Percentiles rank a stretch among this genome's conserved stretches.
Conservation (phyloP, 2,797 vertebrate genomes). For the Tenualosa ilisha region DNA sequence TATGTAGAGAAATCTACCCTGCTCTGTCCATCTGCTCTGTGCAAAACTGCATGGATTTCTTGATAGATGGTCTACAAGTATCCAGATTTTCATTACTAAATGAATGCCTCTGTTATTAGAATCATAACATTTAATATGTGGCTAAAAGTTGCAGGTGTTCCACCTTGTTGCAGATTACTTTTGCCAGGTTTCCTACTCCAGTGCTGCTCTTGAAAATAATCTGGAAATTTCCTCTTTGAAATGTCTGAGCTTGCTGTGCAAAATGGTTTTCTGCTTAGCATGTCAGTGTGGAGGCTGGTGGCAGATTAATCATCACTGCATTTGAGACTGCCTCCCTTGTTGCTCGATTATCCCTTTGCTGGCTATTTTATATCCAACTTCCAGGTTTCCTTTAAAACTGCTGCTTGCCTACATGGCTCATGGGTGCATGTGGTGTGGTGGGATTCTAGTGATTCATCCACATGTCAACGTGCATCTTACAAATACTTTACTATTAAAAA, state of each 20-base stretch:
- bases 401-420: neutral
- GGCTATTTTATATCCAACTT: neutral
- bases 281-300: slow-evolving; percentile 30
- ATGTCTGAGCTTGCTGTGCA: neutral
- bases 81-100: neutral
- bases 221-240: neutral
- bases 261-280: neutral
- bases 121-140: neutral
- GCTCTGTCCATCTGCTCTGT: neutral
- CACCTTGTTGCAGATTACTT: neutral
- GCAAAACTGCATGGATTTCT: neutral
- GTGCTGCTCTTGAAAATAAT: neutral
- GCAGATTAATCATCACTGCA: slow-evolving; percentile 15
- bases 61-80: neutral
- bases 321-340: neutral
- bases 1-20: neutral
- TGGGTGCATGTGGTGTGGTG: too few relatives aligned
- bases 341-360: neutral
- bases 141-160: neutral
- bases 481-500: too few relatives aligned
- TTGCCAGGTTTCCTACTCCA: neutral
- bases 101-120: neutral
- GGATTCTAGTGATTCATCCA: too few relatives aligned
- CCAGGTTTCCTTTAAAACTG: neutral
- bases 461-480: too few relatives aligned